Base-by-base conservation (phyloP, 1,140 invertebrate species). In the Scylla paramamosain region DNA sequence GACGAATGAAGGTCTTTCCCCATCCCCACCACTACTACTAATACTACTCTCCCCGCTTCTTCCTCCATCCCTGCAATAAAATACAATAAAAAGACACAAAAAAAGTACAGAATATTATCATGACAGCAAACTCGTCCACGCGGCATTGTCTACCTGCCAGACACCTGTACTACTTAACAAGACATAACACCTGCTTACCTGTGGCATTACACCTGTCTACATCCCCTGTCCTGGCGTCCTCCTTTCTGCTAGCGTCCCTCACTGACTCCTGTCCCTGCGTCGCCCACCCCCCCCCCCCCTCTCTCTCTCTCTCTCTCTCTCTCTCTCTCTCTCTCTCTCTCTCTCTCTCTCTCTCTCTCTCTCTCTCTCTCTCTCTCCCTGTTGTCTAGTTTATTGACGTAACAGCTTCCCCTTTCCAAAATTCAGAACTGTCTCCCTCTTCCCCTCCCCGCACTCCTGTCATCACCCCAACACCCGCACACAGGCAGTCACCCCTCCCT, bases 291-390 rank as follows among this genome's bases (percentile, higher is more conserved):
- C 88, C 39, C 29, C 32, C 88, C 39, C 29, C 32, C 88, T 31
- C 32, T 90, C 88, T 90, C 88, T 90, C 88, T 90, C 32, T 39
- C 88, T 90, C 32, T 90, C 88, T 90, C 88, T 90, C 32, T 90
- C 45, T 48, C 31, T 16, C 32, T 45, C n/a, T 45, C 14, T 32
- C 48, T 91, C 46, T 48, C 48, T 91, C 90, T 77, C n/a, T 77
- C 90, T 59, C n/a, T 92, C 90, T 52, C n/a, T 77, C 12, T n/a
- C 86, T 32, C 86, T 32, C 8, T 25, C 45, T 88, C 86, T 46
- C 86, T 39, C 39, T 46, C 32, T 32, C 31, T 45, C 86, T 46
- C 12, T 46, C 52, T 59, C 52, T 12, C 52, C 52, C 52, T 46
- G 31, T 88, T 88, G 32, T 46, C 86, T 46, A 39, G 31, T 46